Evolutionary conservation across 2,113 vertebrate genomes (phyloP), one percentile per base, ranked within the genome.

Genomic region (Vulpes ferrilata): DNA sequence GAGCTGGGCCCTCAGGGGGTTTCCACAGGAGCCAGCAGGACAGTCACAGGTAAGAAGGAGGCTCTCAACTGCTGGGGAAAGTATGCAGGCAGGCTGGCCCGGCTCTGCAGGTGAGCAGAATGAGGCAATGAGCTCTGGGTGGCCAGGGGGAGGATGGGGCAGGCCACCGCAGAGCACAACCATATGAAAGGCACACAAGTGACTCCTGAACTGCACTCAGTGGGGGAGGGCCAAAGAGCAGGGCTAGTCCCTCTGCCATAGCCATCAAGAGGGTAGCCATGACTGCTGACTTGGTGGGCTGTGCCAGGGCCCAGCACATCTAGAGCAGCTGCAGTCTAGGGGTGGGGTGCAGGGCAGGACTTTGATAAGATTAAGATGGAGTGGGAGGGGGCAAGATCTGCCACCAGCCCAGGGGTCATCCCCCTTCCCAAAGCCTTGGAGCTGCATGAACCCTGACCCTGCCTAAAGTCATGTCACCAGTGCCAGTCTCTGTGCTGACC

Each of bases 201-300:
- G 62, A 48, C 8, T 11, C 30, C 57, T 7, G 5, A 30, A 17
- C 38, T 20, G 38, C 13, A 13, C 64, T 57, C 22, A 1, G 6
- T 0, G 35, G n/a, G 12, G 7, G 10, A 30, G 11, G 32, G 15
- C 67, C 78, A 35, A 43, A 65, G 55, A 19, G 23, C 9, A 35
- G 27, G 51, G 25, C 48, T 8, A 1, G 71, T 10, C n/a, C 9
- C 1, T 78, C 4, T 23, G 2, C 30, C 59, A 17, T 3, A 0
- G 38, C 51, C 53, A 10, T 22, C 30, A 1, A 19, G 7, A 11
- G 59, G 23, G 16, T 59, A n/a, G 55, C 43, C 59, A 7, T 11
- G 55, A 43, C 86, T 38, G 81, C 65, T 16, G 3, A 32, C 53
- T 25, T 19, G 57, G n/a, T 30, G 4, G 23, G 35, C 15, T 7